These are phyloP conservation scores for Drosophila conformis DNA, from an alignment of 2,888 invertebrate species.

Conservation along the genomic window DNA sequence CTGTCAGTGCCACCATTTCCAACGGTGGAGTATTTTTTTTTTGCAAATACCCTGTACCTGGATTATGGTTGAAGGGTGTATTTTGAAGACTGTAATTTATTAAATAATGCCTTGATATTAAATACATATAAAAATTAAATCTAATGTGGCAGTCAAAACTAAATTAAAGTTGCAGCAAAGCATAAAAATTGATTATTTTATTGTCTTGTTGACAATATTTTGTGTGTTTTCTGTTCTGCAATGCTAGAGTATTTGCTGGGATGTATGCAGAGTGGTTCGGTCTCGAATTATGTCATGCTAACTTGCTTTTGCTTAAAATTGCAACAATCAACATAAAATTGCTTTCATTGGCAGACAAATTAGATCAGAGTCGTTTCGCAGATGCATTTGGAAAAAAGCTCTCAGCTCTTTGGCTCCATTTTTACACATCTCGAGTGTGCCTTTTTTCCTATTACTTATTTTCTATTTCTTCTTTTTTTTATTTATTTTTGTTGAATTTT, in stretches of 20 bases:
- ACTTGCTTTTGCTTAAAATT: slow-evolving; percentile 57
- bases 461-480: not conserved
- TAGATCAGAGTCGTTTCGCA: slow-evolving; percentile 59
- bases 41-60: slow-evolving; percentile 18
- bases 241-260: slow-evolving; percentile 1
- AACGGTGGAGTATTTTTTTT: slow-evolving; percentile 7
- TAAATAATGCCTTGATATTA: too few species aligned
- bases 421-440: slow-evolving; percentile 11
- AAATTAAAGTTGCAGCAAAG: too few species aligned
- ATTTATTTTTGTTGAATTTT: slow-evolving; percentile 20
- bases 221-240: not conserved
- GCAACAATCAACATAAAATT: slow-evolving; percentile 58
- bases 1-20: slow-evolving; percentile 31
- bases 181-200: not conserved
- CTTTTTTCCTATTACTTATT: slow-evolving; percentile 2
- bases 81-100: not conserved
- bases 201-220: not conserved
- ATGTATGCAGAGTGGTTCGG: slow-evolving; percentile 2
- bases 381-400: slow-evolving; percentile 30
- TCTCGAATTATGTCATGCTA: slow-evolving; percentile 4
- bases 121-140: too few species aligned
- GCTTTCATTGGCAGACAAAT: slow-evolving; percentile 72
- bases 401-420: slow-evolving; percentile 17
- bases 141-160: too few species aligned
- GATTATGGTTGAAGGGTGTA: not conserved